These are phyloP conservation scores for Brienomyrus longianalis DNA, from an alignment of 2,113 vertebrate genomes.

Conservation along the genomic window DNA sequence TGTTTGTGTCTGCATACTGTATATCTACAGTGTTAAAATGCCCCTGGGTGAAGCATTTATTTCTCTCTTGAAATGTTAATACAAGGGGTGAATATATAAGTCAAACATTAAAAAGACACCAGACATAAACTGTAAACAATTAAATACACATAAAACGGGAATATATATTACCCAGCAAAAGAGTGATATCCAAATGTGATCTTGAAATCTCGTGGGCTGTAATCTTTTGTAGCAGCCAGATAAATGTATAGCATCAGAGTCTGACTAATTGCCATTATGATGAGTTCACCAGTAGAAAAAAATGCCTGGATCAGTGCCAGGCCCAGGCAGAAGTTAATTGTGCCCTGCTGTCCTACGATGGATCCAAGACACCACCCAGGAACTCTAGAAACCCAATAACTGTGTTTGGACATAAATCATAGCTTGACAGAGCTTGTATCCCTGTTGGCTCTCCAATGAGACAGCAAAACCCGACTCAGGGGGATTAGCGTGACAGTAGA, in stretches of 20 bases:
- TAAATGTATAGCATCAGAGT: not conserved
- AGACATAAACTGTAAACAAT: not conserved
- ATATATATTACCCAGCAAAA: not conserved
- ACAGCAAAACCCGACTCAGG: not conserved
- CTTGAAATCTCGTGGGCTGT: not conserved
- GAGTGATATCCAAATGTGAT: not conserved
- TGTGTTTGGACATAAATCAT: not conserved
- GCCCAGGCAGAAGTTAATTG: not conserved
- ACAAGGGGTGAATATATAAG: not conserved
- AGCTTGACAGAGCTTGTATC: slow-evolving; percentile 5
- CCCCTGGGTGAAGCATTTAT: not conserved
- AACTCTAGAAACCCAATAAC: not conserved
- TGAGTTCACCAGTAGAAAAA: not conserved
- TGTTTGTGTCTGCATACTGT: not conserved
- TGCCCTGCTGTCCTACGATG: not conserved
- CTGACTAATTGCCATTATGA: not conserved
- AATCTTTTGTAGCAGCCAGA: not conserved
- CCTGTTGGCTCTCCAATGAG: not conserved
- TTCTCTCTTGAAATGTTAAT: not conserved
- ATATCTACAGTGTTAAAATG: not conserved
- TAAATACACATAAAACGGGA: not conserved
- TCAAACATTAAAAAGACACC: not conserved
- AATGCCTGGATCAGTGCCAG: not conserved
- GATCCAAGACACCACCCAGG: not conserved
- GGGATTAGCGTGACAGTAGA: slow-evolving; percentile 1